Base-by-base conservation (phyloP, 2,113 vertebrate genomes). In the Tragelaphus strepsiceros region DNA sequence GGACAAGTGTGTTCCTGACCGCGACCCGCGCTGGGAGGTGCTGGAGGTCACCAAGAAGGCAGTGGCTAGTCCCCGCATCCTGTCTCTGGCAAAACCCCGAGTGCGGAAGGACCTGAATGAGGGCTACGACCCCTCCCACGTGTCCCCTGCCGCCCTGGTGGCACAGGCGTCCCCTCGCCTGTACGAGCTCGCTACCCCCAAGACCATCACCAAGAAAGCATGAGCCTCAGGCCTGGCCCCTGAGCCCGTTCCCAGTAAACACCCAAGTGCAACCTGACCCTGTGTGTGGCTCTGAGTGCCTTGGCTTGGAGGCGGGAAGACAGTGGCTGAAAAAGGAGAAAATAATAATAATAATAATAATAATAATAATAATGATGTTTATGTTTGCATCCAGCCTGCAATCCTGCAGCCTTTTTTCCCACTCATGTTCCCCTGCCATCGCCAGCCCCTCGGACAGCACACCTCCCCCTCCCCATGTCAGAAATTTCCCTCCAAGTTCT, bases 51-150 rank as follows among this genome's bases (percentile, higher is more conserved):
- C 98, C 90, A 98, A 98, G 92, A 96, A 96, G 4, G 91, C 93
- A 0, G 96, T 98, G 92, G 98, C 98, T 89, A 98, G 96, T n/a
- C 95, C 96, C 1, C 94, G 98, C 26, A 91, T 94, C 51, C 16
- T 96, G 11, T 96, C 94, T 9, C 96, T 99, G 82, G 97, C 98
- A n/a, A 90, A 96, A 58, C 98, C 98, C 16, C 97, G 81, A 30
- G 82, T 94, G 22, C 97, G 98, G 12, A 98, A 88, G 84, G 74
- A 84, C 22, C 35, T 98, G 54, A 97, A 95, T 0, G 98, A 98
- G 15, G 94, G 56, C 19, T 98, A 95, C 0, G 1, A 98, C 30
- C 98, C 98, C 12, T 98, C 96, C 80, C 16, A 7, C 22, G 26
- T 98, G 24, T 98, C 98, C 19, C 93, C 85, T 0, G 98, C 98